Conservation (phyloP, 2,888 invertebrate species). For the Podotricha telesiphe region DNA sequence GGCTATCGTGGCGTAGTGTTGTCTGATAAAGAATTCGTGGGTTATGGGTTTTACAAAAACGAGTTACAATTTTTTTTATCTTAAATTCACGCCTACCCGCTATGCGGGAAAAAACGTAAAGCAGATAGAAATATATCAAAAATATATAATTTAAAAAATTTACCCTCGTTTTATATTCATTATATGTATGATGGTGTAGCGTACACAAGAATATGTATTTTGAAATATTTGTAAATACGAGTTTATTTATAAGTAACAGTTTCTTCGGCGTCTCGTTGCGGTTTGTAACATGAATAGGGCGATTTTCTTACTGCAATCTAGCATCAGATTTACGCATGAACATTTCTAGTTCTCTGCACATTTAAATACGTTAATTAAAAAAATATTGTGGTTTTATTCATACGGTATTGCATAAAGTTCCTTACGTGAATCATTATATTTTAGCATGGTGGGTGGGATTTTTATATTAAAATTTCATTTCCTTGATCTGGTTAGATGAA, state of each 20-base stretch:
- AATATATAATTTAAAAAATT: too few species aligned
- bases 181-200: not conserved
- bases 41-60: too few species aligned
- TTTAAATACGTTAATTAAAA: constrained; percentile 30
- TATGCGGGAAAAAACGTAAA: too few species aligned
- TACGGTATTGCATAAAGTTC: not conserved
- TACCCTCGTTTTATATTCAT: too few species aligned
- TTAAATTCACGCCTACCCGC: too few species aligned
- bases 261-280: constrained; percentile 46
- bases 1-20: too few species aligned
- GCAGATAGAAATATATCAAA: too few species aligned
- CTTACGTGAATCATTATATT: not conserved
- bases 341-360: constrained; percentile 35
- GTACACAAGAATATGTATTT: constrained; percentile 22
- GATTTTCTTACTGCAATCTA: constrained; percentile 47
- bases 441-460: not conserved
- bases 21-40: too few species aligned
- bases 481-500: not conserved
- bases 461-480: not conserved
- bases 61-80: too few species aligned
- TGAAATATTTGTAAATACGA: constrained; percentile 33
- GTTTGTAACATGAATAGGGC: constrained; percentile 48
- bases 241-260: constrained; percentile 32
- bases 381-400: constrained; percentile 24
- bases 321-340: constrained; percentile 40